Evolutionary conservation across 1,140 invertebrate species (phyloP).

Genomic region (Papilio dardanus): DNA sequence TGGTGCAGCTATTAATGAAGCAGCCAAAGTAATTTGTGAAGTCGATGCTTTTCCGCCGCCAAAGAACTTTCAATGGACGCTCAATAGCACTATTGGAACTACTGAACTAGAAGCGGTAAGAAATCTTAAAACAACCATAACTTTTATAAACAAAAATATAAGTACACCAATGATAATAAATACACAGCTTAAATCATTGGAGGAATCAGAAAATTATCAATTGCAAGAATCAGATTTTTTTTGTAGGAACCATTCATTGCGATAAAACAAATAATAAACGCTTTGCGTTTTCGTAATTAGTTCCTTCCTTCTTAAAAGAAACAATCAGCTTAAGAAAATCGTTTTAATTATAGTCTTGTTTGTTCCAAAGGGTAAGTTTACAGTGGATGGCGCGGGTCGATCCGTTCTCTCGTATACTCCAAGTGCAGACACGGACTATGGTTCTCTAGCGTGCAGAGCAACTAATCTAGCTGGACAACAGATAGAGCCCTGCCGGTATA

Average conservation of each 20-base stretch:
- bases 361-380: slow-evolving; percentile 62
- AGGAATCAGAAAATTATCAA: no score
- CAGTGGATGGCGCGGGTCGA: slow-evolving; percentile 75
- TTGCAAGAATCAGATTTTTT: no score
- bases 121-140: no score
- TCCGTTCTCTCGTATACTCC: slow-evolving; percentile 90
- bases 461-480: slow-evolving; percentile 87
- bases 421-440: slow-evolving; percentile 88
- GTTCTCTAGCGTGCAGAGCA: slow-evolving; percentile 86
- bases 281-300: slow-evolving; percentile 28
- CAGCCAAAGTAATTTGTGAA: slow-evolving; percentile 90
- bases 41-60: slow-evolving; percentile 95
- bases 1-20: slow-evolving; percentile 92
- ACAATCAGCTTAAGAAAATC: slow-evolving; percentile 7
- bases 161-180: no score
- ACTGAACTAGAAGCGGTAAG: slow-evolving; percentile 85
- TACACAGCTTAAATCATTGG: no score
- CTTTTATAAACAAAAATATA: no score
- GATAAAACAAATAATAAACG: slow-evolving; percentile 9
- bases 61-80: slow-evolving; percentile 94
- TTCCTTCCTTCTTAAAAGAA: slow-evolving; percentile 1
- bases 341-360: slow-evolving; percentile 15
- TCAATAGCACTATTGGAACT: slow-evolving; percentile 93
- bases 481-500: slow-evolving; percentile 86
- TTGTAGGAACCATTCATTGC: background rate